phyloP scores from a whole-genome alignment of 2,888 invertebrate genomes.

The Dolichopus griseipennis region DNA sequence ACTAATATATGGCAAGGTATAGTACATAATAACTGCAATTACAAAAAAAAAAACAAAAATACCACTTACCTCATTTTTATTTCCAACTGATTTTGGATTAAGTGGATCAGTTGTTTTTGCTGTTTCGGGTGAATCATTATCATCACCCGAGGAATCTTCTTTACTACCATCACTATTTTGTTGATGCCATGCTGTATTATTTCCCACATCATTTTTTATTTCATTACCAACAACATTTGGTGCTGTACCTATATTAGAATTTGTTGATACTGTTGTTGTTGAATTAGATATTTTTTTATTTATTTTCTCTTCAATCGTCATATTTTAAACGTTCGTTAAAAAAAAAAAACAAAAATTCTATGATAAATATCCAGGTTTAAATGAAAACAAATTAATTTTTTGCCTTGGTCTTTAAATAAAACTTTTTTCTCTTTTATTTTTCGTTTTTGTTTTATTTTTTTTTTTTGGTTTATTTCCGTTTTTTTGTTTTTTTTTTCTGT shows the following conservation, averaged over 20 bases:
- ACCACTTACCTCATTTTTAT: slow-evolving; percentile 33
- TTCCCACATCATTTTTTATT: not conserved
- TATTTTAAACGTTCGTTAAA: not conserved
- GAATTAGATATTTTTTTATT: not conserved
- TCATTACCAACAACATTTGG: not conserved
- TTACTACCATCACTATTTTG: not conserved
- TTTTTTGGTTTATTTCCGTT: too few relatives aligned
- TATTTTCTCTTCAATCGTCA: not conserved
- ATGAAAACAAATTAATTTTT: not conserved
- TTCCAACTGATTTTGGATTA: slow-evolving; percentile 36
- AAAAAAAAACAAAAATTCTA: too few relatives aligned
- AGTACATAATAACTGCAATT: too few relatives aligned
- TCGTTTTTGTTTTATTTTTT: not conserved
- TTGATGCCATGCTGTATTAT: slow-evolving; percentile 5
- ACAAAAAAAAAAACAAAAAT: too few relatives aligned
- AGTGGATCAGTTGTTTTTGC: slow-evolving; percentile 40
- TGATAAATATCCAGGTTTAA: not conserved
- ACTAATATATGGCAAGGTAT: too few relatives aligned
- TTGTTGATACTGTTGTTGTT: not conserved
- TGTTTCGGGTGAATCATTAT: slow-evolving; percentile 22
- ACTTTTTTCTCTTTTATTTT: not conserved
- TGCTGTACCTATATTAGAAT: not conserved
- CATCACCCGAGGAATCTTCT: not conserved
- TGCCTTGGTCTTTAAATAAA: not conserved
- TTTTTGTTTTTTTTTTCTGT: too few relatives aligned